Base-by-base conservation (phyloP, 1,140 invertebrate genomes). In the Hylaeus anthracinus region DNA sequence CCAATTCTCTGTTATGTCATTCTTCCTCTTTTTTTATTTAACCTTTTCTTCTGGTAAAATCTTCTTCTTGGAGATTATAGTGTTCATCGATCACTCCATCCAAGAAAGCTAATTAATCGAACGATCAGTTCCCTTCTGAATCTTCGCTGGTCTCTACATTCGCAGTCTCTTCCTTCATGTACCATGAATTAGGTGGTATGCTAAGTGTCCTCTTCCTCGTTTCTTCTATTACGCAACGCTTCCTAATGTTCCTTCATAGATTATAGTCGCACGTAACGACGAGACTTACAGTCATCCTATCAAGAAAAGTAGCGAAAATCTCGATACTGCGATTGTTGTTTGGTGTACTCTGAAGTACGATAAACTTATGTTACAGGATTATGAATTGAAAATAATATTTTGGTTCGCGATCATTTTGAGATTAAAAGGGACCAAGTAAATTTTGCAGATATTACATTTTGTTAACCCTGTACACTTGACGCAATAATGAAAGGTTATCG, bases 181-280 rank as follows among this genome's bases (percentile, higher is more conserved):
- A 4, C 58, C 56, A 12, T n/a, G 3, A 64, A 79, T 72, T 72
- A 26, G 41, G 15, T 1, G 60, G 41, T 10, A 39, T 26, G 39
- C 2, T 79, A 72, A 72, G 41, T 56, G 12, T 1, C 1, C 6
- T 41, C 61, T 58, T 79, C 26, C 60, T 58, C 51, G 51, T 58
- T 79, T 65, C 51, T 8, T 65, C 26, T 12, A 15, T 79, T 73
- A 26, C 10, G 43, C 37, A 79, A 79, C 15, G 45, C 37, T 48
- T 48, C 39, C 61, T 15, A 14, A 15, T n/a, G 15, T 1, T 9
- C 12, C 12, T n/a, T 5, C 4, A 0, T 4, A 65, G 41, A 72
- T 53, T 26, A 6, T 15, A 15, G 8, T 43, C 48, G 12, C 12
- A 71, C 51, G 12, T 9, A 45, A 39, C 37, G 43, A 15, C 15